phyloP scores from a whole-genome alignment of 1,140 invertebrate genomes.

The Listronotus oregonensis region DNA sequence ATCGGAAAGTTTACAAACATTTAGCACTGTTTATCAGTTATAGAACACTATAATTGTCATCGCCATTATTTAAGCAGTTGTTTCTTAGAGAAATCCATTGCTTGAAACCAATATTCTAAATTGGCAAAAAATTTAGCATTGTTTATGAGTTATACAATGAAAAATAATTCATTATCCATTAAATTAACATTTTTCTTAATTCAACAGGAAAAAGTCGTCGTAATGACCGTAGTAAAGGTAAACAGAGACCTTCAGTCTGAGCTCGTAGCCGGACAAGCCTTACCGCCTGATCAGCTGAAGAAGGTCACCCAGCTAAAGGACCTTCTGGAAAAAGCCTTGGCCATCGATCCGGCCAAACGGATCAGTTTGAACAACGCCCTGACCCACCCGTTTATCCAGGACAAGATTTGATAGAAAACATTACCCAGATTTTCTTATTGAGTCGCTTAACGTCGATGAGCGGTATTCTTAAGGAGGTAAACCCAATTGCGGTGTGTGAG shows the following conservation, averaged over 20 bases:
- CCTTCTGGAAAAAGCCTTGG: slow-evolving; percentile 90
- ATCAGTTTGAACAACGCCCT: slow-evolving; percentile 93
- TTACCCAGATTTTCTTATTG: too few relatives aligned
- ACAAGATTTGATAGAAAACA: slow-evolving; percentile 69
- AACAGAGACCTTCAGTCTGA: slow-evolving; percentile 85
- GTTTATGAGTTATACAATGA: too few relatives aligned
- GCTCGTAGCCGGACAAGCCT: slow-evolving; percentile 83
- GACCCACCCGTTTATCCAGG: slow-evolving; percentile 95
- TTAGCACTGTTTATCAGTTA: too few relatives aligned
- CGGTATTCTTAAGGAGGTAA: slow-evolving; percentile 26
- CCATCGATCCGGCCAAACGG: slow-evolving; percentile 91
- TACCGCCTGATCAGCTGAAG: slow-evolving; percentile 86
- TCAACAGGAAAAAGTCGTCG: slow-evolving; percentile 92
- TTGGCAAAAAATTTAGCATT: too few relatives aligned
- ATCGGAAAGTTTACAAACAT: too few relatives aligned
- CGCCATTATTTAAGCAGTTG: too few relatives aligned
- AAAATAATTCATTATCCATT: too few relatives aligned
- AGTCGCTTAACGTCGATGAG: too few relatives aligned
- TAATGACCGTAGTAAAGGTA: slow-evolving; percentile 89
- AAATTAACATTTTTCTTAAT: too few relatives aligned
- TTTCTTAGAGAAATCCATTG: too few relatives aligned
- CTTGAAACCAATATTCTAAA: too few relatives aligned
- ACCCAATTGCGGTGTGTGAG: slow-evolving; percentile 12
- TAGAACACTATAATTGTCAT: too few relatives aligned
- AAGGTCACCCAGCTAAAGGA: slow-evolving; percentile 94